Evolutionary conservation across 2,113 vertebrate species (phyloP).

Genomic region (Corythaixoides concolor): DNA sequence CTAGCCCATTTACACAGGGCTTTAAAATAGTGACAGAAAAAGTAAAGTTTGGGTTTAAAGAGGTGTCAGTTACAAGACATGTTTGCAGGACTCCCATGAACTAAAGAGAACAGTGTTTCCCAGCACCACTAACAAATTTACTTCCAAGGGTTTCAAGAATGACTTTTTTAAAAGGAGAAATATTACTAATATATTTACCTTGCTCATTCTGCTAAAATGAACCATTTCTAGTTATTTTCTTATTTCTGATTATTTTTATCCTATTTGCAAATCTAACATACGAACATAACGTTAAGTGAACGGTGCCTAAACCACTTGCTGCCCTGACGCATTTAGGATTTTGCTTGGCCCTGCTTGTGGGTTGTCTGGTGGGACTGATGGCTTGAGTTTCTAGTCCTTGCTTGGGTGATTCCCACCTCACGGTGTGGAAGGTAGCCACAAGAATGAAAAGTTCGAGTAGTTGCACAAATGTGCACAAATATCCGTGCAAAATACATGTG

Average conservation of each 20-base stretch:
- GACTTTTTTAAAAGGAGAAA: background rate
- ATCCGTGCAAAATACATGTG: background rate
- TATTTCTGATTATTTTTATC: background rate
- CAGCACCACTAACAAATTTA: background rate
- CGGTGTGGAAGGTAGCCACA: background rate
- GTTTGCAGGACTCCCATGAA: background rate
- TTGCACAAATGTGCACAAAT: background rate
- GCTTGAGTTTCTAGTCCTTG: background rate
- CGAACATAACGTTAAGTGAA: background rate
- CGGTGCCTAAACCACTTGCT: background rate
- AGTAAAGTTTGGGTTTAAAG: background rate
- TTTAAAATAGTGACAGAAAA: background rate
- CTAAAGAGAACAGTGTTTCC: background rate
- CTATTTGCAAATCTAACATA: background rate
- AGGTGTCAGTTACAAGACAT: background rate
- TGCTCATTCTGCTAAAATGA: background rate
- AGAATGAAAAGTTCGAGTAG: background rate
- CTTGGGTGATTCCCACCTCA: background rate
- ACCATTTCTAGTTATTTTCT: background rate
- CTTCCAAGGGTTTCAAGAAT: background rate
- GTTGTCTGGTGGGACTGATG: background rate
- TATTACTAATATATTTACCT: background rate
- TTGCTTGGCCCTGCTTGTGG: background rate
- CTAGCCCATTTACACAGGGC: background rate
- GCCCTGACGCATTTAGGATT: background rate